Percentiles rank a stretch among this genome's conserved stretches.
These are phyloP conservation scores for Oceanites oceanicus DNA, from an alignment of 2,113 vertebrate species.

Conservation along the genomic window DNA sequence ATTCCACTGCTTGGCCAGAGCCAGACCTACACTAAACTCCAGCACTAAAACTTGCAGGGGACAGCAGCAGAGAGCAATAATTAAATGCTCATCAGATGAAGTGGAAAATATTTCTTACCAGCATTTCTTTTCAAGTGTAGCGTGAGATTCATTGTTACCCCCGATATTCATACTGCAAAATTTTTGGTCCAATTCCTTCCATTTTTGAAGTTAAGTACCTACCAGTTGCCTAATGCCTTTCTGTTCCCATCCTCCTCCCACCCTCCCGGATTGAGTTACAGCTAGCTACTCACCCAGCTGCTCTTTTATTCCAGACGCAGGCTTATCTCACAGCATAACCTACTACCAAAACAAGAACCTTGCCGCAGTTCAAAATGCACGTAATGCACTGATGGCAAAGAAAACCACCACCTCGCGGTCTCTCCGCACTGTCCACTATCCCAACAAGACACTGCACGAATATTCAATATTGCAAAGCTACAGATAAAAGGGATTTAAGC, in stretches of 20 bases:
- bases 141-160: not conserved
- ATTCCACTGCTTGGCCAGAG: not conserved
- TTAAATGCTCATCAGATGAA: not conserved
- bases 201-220: not conserved
- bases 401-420: not conserved
- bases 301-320: not conserved
- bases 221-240: not conserved
- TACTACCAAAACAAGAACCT: accelerated
- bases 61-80: not conserved
- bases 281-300: not conserved
- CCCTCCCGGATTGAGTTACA: not conserved
- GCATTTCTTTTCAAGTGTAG: not conserved
- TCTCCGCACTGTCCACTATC: accelerated
- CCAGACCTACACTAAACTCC: too few species aligned
- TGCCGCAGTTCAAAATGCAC: not conserved
- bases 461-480: not conserved
- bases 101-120: not conserved
- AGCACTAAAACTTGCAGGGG: not conserved
- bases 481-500: not conserved
- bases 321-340: not conserved
- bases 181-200: not conserved
- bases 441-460: accelerated
- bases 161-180: not conserved
- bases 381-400: not conserved
- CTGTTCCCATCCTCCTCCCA: not conserved